Base-by-base conservation (phyloP, 2,113 vertebrate species). In the Paratilapia polleni region DNA sequence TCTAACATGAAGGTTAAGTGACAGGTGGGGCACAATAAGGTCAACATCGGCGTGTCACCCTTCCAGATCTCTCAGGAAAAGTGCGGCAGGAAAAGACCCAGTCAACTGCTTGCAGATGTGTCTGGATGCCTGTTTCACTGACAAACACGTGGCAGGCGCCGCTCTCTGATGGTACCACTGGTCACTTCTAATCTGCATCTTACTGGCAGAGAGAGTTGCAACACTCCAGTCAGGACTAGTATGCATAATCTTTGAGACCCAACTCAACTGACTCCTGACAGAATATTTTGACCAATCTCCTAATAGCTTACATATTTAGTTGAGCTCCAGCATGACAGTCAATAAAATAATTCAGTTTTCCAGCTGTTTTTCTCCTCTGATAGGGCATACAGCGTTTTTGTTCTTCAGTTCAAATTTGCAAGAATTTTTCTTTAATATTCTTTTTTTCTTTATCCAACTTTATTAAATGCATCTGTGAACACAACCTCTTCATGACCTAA, bases 101-200 rank as follows among this genome's bases (percentile, higher is more conserved):
- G 88, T 95, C 95, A 96, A 96, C 92, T 94, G 94, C 95, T 96
- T 96, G 89, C 96, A 96, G 96, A 96, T 96, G 96, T 95, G 94
- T 95, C 91, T 93, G 88, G 88, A 94, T 63, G 93, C 89, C 93
- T 93, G 91, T 94, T 95, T 93, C 90, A 80, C 94, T 92, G 91
- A 93, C 93, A 94, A 95, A 95, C 94, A 93, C 84, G 91, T 94
- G 95, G 91, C 94, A 92, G 92, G 87, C 94, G 92, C 95, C 90
- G 93, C 92, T 94, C 91, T 94, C 91, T 93, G 93, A 94, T 93
- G 94, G 94, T 94, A 93, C 91, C 86, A 83, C 92, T 54, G 94
- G 93, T 96, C 96, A 95, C 93, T 94, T 96, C 88, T 93, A 95
- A 96, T 96, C 94, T 95, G 89, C 73, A 89, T 95, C 94, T 94